Conservation (phyloP, 2,113 vertebrate genomes). For the Muntiacus muntjak region DNA sequence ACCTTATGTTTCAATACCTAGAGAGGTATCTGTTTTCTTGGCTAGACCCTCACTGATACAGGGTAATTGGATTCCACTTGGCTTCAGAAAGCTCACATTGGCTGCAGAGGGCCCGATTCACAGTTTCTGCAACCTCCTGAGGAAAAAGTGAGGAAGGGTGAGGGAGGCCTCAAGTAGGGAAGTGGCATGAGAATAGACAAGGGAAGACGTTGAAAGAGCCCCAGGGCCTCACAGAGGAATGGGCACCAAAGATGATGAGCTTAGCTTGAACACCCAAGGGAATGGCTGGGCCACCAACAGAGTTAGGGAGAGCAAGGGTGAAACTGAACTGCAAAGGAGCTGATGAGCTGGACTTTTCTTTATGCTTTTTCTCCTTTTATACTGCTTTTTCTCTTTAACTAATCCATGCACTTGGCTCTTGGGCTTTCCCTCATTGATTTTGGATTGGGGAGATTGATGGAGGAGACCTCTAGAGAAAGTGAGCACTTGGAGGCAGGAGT, state of each 20-base stretch:
- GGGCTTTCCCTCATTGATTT: constrained; percentile 57
- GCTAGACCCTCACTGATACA: neutral
- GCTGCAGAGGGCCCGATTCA: neutral
- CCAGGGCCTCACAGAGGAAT: neutral
- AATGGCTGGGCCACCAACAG: neutral
- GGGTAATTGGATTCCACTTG: neutral
- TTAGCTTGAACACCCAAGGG: neutral
- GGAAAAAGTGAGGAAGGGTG: neutral
- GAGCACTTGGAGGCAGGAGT: neutral
- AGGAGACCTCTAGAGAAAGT: constrained; percentile 4
- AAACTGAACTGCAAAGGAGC: neutral
- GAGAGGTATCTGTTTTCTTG: constrained; percentile 18
- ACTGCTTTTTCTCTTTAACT: neutral
- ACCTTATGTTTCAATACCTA: constrained; percentile 6
- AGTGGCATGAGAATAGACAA: neutral
- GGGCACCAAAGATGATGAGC: neutral
- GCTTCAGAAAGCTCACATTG: neutral
- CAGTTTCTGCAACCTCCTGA: neutral
- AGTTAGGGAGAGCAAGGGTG: neutral
- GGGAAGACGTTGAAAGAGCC: neutral
- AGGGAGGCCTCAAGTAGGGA: neutral
- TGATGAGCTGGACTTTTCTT: neutral
- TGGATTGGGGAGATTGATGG: constrained; percentile 46
- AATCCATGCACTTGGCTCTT: neutral
- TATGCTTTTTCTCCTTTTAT: neutral